Base-by-base conservation (phyloP, 2,797 vertebrate genomes). In the Austrolebias charrua region DNA sequence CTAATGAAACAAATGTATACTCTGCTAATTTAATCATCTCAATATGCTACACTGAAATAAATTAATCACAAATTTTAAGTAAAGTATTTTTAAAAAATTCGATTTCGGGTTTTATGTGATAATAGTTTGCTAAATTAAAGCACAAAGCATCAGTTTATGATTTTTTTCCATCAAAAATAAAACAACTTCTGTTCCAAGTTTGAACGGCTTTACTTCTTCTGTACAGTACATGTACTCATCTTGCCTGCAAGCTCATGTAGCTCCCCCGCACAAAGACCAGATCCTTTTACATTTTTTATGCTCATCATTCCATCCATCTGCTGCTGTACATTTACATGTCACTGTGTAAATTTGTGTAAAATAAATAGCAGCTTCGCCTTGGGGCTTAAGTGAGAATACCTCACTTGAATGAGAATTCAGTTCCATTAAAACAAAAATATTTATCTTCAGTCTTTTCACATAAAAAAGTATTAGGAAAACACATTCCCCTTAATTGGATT, bases 261-360 rank as follows among this genome's bases (percentile, higher is more conserved):
- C 47, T 73, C 43, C 20, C 8, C 49, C 16, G 6, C 48, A 42
- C 45, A 58, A 61, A 42, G 53, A n/a, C 51, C 53, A 61, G 47
- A 49, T 45, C 35, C 65, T 71, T 66, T 44, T 66, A 60, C 20
- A 62, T 59, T 54, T n/a, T 69, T 10, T 46, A n/a, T 69, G 51
- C 38, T 64, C 46, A 45, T 43, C 71, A 50, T 69, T 69, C 33
- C 15, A 5, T 43, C 61, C 70, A 79, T 71, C 69, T 73, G 63
- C 71, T 68, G 38, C 61, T 55, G 48, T 68, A 55, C 73, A 14
- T 71, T 65, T 59, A 59, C 43, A 58, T 10, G 51, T 46, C 45
- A 35, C 62, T 67, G 38, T 75, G 61, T 72, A 69, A 75, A 73
- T 76, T 68, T 50, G 31, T 50, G 4, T n/a, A 52, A 48, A 63